phyloP scores from a whole-genome alignment of 2,113 vertebrate genomes.

The Pelodiscus sinensis region DNA sequence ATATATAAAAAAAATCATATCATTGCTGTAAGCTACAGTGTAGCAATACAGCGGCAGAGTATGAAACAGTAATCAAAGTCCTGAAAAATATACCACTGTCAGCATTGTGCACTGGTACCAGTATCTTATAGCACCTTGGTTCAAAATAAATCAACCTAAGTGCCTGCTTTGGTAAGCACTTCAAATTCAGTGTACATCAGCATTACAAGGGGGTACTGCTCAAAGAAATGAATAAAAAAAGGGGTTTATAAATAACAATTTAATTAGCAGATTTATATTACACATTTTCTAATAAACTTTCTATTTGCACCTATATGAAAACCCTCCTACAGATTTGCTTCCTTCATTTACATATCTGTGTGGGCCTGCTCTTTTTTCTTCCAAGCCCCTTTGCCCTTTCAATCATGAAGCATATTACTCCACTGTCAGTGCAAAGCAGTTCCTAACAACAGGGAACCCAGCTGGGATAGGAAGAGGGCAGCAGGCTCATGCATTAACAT shows the following conservation, averaged over 20 bases:
- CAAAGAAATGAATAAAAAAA: conserved; percentile 69
- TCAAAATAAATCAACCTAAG: conserved; percentile 59
- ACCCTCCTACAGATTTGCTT: conserved; percentile 70
- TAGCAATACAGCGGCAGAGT: conserved; percentile 33
- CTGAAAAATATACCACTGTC: conserved; percentile 48
- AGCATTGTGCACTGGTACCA: conserved; percentile 43
- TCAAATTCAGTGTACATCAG: conserved; percentile 17
- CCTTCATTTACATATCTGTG: conserved; percentile 90
- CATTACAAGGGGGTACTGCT: conserved; percentile 11
- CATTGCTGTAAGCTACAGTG: conserved; percentile 1
- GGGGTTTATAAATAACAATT: conserved; percentile 56
- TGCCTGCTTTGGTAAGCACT: conserved; percentile 69
- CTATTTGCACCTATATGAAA: conserved; percentile 33
- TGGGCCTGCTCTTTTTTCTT: conserved; percentile 83
- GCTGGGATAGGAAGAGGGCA: conserved; percentile 98
- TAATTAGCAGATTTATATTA: conserved; percentile 63
- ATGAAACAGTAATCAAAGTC: conserved; percentile 62
- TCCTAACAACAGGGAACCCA: conserved; percentile 96
- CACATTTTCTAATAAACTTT: conserved; percentile 76
- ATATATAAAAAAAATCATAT: conserved; percentile 38
- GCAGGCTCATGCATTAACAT: conserved; percentile 99
- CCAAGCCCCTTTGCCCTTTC: conserved; percentile 97
- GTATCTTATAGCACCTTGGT: conserved; percentile 1
- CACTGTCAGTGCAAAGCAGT: conserved; percentile 99
- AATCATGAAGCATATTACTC: conserved; percentile 99